Base-by-base conservation (phyloP, 2,113 vertebrate genomes). In the Brevimyrus niger region DNA sequence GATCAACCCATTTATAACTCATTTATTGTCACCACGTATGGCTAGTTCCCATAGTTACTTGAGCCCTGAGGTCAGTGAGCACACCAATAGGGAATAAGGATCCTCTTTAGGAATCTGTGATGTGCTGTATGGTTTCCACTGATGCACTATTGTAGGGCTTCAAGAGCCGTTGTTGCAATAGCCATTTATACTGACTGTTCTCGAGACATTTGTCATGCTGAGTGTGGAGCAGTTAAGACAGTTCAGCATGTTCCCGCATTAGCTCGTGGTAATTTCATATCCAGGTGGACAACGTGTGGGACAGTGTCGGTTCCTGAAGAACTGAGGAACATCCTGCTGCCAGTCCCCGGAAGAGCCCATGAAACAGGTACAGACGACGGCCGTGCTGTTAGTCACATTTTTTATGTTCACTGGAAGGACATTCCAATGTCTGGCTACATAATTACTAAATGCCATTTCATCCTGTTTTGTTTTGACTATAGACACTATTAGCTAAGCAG, bases 21-120 rank as follows among this genome's bases (percentile, higher is more conserved):
- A 92, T 90, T 82, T 94, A 46, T 17, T 93, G 95, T 0, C 82
- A 92, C 9, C 90, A 92, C 1, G 84, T 90, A 50, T 93, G 94
- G 27, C 88, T 96, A 92, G 93, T 92, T 27, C 94, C 95, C 89
- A 91, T 96, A 15, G 35, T 91, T 91, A 95, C 93, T 1, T 95
- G 95, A 89, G 95, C 95, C 38, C 94, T 93, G 0, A 93, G 92
- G 10, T 91, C 91, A 9, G 84, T 95, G 46, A 94, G 94, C 89
- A 89, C 90, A 48, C 92, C 92, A 53, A 17, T 17, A 53, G 50
- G 50, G 50, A 51, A 53, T 53, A 9, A 53, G 50, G 13, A 53
- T 53, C 50, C 11, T 53, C 50, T 53, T 1, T 53, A 53, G 13
- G 15, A 13, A 17, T 53, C 50, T 17, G 15, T 53, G 15, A 53